Base-by-base conservation (phyloP, 1,140 invertebrate genomes). In the Uloborus diversus region DNA sequence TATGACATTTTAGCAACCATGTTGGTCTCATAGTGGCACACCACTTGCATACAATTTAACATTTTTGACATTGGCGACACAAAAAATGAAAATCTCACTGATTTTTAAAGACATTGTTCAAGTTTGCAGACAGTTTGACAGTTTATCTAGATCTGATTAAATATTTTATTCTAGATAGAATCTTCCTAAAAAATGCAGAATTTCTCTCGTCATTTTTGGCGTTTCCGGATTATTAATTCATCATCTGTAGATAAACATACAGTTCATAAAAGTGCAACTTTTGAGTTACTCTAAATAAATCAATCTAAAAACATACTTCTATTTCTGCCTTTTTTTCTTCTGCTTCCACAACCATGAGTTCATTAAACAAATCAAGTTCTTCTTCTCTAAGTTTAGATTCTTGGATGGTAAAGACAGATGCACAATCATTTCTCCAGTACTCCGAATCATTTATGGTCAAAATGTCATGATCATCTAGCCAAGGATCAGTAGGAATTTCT, bases 331-430 rank as follows among this genome's bases (percentile, higher is more conserved):
- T 49, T 33, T 35, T 71, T 13, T 71, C 30, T 14, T 35, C 25
- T 23, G 42, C 51, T 47, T 57, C 51, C 57, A 11, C 23, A 2
- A 17, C 17, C 5, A 71, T 13, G 20, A 71, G 33, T 14, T 71
- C 69, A 61, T 59, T 9, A 28, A 28, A 71, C 23, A 71, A 28
- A 28, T 20, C 27, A 25, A 59, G 57, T 30, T 71, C 53, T n/a
- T n/a, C n/a, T 20, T 71, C 32, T 23, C 35, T 56, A 3, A 71
- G 14, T 14, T 61, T 9, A 11, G 53, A 23, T 53, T 71, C 69
- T 27, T 23, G 28, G 2, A 56, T 37, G 11, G 20, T n/a, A 9
- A 28, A 23, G 9, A 33, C 27, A 20, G n/a, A 23, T 13, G 27
- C 20, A 37, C 33, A 4, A 37, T 64, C 27, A 17, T 28, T 28